phyloP scores from a whole-genome alignment of 2,113 vertebrate species.

The Halichoerus grypus region DNA sequence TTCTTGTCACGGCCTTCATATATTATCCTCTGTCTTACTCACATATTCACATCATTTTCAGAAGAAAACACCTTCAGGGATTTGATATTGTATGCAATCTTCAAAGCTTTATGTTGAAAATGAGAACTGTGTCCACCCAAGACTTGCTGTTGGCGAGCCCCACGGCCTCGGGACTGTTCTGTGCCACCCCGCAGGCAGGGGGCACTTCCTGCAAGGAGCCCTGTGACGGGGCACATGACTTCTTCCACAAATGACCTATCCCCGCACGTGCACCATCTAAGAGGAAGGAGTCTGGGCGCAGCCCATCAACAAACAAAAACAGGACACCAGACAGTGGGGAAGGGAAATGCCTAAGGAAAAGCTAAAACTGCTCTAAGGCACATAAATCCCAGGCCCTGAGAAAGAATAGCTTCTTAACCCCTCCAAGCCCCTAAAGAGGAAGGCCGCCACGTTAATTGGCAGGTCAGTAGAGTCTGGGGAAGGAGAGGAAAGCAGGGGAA shows the following conservation, averaged over 20 bases:
- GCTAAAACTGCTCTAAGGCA: not conserved
- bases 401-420: not conserved
- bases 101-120: not conserved
- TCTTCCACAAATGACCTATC: not conserved
- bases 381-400: not conserved
- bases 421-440: not conserved
- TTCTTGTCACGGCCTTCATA: not conserved
- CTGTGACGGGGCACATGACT: conserved; percentile 61
- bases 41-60: conserved; percentile 39
- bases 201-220: conserved; percentile 37
- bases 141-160: not conserved
- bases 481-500: not conserved
- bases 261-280: conserved; percentile 59
- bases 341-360: conserved; percentile 22
- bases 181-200: not conserved
- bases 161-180: not conserved
- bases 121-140: not conserved
- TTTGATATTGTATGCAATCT: not conserved
- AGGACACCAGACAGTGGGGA: not conserved
- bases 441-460: not conserved
- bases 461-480: not conserved
- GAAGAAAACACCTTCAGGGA: not conserved
- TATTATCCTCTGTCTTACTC: not conserved
- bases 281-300: conserved; percentile 66
- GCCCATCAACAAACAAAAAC: conserved; percentile 56